Evolutionary conservation across 2,888 invertebrate genomes (phyloP), one percentile per base, ranked within the genome.

Genomic region (Philonicus albiceps): DNA sequence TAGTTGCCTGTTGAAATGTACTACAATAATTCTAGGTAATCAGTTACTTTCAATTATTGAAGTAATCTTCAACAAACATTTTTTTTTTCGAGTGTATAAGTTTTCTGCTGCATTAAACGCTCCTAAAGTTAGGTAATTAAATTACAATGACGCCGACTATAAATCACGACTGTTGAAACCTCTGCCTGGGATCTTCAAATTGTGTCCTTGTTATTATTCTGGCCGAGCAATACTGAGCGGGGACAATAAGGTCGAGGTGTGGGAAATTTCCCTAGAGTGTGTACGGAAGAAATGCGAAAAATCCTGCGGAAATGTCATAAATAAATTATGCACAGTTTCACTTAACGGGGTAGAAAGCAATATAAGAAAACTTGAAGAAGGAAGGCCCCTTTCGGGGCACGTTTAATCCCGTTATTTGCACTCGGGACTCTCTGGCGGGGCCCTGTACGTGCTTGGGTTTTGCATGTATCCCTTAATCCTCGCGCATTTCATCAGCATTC

Each of bases 401-500:
- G 49, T 49, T 78, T 78, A 78, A 78, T 78, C 78, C 53, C 27
- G 40, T 49, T 78, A 78, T 78, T 78, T 78, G 49, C 30, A 78
- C 49, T 49, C 78, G 16, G 11, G 27, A 30, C n/a, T 16, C 49
- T 22, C 27, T n/a, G 30, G 16, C 34, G 74, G 16, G 27, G 16
- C 30, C 49, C n/a, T 8, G 78, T n/a, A 78, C 78, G 78, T 78
- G 78, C 78, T 6, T 11, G 22, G 78, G 27, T 49, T 31, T 27
- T 37, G 6, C 78, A 30, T 49, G 49, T 78, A 78, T 78, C 49
- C 49, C 19, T 49, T 78, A 78, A 78, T 78, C 27, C 13, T 27
- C 78, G 49, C 27, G 37, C 49, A 27, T 81, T 81, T 81, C 81
- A 81, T 81, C 81, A 81, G 81, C 30, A 81, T 64, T 81, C 81